These are phyloP conservation scores for Ischnus inquisitorius DNA, from an alignment of 2,888 invertebrate species.

Conservation along the genomic window DNA sequence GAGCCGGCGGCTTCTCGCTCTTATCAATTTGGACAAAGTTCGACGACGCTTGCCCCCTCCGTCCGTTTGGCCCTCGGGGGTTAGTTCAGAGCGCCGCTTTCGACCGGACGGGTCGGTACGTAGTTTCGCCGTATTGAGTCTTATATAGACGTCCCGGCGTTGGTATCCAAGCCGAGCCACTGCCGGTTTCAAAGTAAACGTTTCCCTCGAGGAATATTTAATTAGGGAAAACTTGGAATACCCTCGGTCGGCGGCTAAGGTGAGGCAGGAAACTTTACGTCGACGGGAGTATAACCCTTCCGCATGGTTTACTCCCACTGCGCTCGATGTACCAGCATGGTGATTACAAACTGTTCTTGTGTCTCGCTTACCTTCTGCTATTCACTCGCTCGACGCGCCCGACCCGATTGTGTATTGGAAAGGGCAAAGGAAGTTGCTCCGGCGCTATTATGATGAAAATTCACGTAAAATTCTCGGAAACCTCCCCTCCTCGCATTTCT, in stretches of 20 bases:
- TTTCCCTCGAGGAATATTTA: slow-evolving; percentile 72
- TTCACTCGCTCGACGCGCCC: background rate
- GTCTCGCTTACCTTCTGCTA: slow-evolving; percentile 21
- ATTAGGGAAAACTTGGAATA: slow-evolving; percentile 69
- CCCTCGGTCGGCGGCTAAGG: slow-evolving; percentile 16
- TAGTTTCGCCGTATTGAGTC: background rate
- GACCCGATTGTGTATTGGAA: background rate
- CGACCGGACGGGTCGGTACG: background rate
- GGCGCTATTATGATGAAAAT: slow-evolving; percentile 23
- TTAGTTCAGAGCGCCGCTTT: background rate
- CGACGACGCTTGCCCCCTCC: background rate
- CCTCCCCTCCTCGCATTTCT: background rate
- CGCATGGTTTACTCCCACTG: slow-evolving; percentile 40
- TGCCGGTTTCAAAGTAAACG: slow-evolving; percentile 62
- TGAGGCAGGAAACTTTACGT: slow-evolving; percentile 18
- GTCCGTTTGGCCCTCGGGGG: background rate
- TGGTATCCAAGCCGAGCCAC: slow-evolving; percentile 26
- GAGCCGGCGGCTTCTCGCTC: background rate
- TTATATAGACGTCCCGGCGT: background rate
- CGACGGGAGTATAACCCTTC: slow-evolving; percentile 51
- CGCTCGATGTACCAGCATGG: slow-evolving; percentile 54
- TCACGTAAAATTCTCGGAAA: slow-evolving; percentile 36
- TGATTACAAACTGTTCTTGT: slow-evolving; percentile 59
- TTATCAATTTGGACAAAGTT: slow-evolving; percentile 40
- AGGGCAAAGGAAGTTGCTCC: background rate